These are phyloP conservation scores for Oostethus manadensis DNA, from an alignment of 2,113 vertebrate genomes.

Conservation along the genomic window DNA sequence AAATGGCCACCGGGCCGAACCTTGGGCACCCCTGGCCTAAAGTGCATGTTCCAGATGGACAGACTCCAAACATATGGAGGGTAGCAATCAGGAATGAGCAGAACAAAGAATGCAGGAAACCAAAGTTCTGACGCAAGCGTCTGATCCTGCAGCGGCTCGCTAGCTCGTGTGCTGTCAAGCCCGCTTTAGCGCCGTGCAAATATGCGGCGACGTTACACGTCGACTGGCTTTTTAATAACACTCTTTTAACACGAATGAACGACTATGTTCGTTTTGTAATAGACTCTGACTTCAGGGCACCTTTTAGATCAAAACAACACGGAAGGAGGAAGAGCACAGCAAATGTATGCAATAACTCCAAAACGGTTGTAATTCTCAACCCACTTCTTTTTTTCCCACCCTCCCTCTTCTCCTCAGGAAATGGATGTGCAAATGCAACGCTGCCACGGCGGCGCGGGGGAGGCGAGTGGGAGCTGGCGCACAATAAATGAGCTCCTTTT, in stretches of 20 bases:
- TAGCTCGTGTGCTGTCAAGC: neutral
- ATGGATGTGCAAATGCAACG: slow-evolving; percentile 35
- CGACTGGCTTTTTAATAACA: neutral
- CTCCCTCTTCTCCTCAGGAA: neutral
- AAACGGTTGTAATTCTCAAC: slow-evolving; percentile 20
- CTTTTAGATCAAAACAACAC: slow-evolving; percentile 11
- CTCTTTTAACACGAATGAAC: neutral
- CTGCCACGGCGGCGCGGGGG: slow-evolving; percentile 16
- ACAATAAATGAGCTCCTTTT: slow-evolving; percentile 45
- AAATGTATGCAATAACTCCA: slow-evolving; percentile 12
- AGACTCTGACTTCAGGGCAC: neutral
- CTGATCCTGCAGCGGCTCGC: slow-evolving; percentile 18
- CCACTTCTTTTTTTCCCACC: neutral
- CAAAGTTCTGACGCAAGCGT: slow-evolving; percentile 18
- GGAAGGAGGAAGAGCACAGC: neutral
- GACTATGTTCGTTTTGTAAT: neutral
- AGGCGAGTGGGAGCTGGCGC: slow-evolving; percentile 31
- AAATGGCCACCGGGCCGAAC: neutral
- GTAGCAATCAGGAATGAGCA: slow-evolving; percentile 9
- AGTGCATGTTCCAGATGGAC: slow-evolving; percentile 16
- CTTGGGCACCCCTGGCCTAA: too few relatives aligned
- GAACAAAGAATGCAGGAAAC: slow-evolving; percentile 24
- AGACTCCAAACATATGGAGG: slow-evolving; percentile 22
- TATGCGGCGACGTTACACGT: slow-evolving; percentile 4
- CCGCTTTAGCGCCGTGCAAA: neutral